These are phyloP conservation scores for Neodiprion lecontei DNA, from an alignment of 1,140 invertebrate species.

Conservation along the genomic window DNA sequence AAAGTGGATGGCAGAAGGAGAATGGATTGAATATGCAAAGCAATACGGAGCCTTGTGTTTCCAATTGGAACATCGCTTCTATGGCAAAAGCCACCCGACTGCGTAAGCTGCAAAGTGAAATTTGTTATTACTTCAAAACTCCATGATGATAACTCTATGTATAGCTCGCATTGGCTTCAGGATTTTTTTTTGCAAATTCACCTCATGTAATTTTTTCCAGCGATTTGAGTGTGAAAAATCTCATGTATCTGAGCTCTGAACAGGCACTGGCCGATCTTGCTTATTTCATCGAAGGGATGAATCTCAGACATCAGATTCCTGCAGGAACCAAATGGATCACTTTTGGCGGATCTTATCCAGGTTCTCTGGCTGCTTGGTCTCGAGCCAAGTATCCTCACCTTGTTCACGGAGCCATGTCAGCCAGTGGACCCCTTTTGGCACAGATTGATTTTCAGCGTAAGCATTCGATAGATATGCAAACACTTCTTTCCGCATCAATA, in stretches of 20 bases:
- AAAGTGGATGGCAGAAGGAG: slow-evolving; percentile 85
- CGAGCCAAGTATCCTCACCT: slow-evolving; percentile 90
- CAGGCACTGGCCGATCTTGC: slow-evolving; percentile 91
- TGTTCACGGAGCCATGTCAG: slow-evolving; percentile 83
- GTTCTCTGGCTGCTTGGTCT: slow-evolving; percentile 89
- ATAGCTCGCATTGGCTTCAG: slow-evolving; percentile 6
- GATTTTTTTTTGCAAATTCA: slow-evolving; percentile 6
- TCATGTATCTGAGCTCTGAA: slow-evolving; percentile 81
- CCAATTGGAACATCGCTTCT: slow-evolving; percentile 90
- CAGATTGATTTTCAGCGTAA: slow-evolving; percentile 82
- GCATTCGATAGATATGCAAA: slow-evolving; percentile 25
- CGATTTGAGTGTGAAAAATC: slow-evolving; percentile 77
- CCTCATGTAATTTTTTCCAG: slow-evolving; percentile 58
- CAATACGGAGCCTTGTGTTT: slow-evolving; percentile 83
- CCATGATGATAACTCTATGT: slow-evolving; percentile 9
- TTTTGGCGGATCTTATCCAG: slow-evolving; percentile 94
- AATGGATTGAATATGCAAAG: slow-evolving; percentile 86
- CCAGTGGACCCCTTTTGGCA: slow-evolving; percentile 86
- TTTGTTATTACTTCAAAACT: slow-evolving; percentile 19
- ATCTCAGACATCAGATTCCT: slow-evolving; percentile 68
- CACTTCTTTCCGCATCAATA: no score
- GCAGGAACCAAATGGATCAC: slow-evolving; percentile 83
- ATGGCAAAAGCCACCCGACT: slow-evolving; percentile 92
- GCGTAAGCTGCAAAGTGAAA: slow-evolving; percentile 57
- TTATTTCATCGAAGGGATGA: slow-evolving; percentile 77